Conservation (phyloP, 1,140 invertebrate species). For the Triops cancriformis region DNA sequence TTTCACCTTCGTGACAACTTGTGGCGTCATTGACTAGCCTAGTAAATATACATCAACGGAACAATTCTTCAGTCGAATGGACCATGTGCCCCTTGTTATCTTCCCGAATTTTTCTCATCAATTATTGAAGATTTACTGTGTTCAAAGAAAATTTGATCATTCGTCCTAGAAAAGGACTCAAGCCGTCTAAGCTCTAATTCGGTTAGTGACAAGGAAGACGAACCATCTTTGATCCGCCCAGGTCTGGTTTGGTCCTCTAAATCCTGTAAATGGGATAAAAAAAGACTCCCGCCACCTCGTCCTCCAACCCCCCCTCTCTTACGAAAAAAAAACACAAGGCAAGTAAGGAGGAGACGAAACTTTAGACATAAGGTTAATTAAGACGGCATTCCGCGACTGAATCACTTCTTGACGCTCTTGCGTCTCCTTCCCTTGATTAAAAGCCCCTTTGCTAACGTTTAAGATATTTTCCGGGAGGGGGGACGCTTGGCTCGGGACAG, state of each 20-base stretch:
- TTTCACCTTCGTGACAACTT: too few relatives aligned
- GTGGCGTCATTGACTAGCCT: too few relatives aligned
- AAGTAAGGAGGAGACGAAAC: background rate
- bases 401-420: background rate
- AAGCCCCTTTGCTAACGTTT: background rate
- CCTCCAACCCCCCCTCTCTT: background rate
- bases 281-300: background rate
- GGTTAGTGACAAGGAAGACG: constrained; percentile 4
- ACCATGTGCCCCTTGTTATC: too few relatives aligned
- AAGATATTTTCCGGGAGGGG: background rate
- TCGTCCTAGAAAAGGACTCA: background rate
- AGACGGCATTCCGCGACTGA: background rate
- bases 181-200: background rate
- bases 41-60: too few relatives aligned
- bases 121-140: background rate
- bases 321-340: background rate
- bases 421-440: background rate
- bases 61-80: too few relatives aligned
- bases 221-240: constrained; percentile 3
- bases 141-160: background rate
- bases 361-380: background rate
- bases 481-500: background rate
- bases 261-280: constrained; percentile 3
- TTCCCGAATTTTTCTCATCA: background rate
- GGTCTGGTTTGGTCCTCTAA: background rate